Base-by-base conservation (phyloP, 1,140 invertebrate genomes). In the Portunus trituberculatus region DNA sequence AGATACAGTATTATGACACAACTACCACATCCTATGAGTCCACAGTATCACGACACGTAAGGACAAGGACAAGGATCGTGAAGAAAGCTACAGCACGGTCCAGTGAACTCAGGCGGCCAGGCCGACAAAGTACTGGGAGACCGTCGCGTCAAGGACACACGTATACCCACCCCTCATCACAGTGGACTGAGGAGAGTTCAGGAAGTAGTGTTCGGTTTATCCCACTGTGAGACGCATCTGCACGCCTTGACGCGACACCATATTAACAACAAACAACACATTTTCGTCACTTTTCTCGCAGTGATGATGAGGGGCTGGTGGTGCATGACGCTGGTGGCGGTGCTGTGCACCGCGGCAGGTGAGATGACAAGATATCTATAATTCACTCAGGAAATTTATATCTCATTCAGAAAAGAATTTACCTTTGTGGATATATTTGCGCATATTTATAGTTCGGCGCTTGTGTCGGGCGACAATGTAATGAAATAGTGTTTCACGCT, bases 331-430 rank as follows among this genome's bases (percentile, higher is more conserved):
- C 52, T 83, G 82, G 67, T 84, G 28, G 16, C 87, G 29, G 3
- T 93, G 76, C 25, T 93, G 25, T 93, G 92, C 48, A 28, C 83
- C 20, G 83, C 82, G 92, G 82, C 92, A 59, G 92, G 92, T 48
- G 82, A 93, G 92, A 84, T 67, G 20, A 90, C 29, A 20, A 39
- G 4, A 16, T 32, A 8, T 20, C 8, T 3, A 2, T 82, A 3
- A 31, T 88, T 20, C 39, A 39, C 6, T 39, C 39, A 6, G 6
- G 1, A 39, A 39, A 39, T 6, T 39, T 39, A 39, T 39, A 39
- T 6, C 39, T 39, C 39, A 39, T 39, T 39, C 39, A 2, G 39
- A 39, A 39, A 39, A 39, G 39, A 39, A 39, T 39, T 39, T 39
- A 39, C 39, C 39, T 39, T 39, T 6, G 6, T 39, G 39, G 39